phyloP scores from a whole-genome alignment of 1,140 invertebrate genomes.

The Leptinotarsa lineolata region DNA sequence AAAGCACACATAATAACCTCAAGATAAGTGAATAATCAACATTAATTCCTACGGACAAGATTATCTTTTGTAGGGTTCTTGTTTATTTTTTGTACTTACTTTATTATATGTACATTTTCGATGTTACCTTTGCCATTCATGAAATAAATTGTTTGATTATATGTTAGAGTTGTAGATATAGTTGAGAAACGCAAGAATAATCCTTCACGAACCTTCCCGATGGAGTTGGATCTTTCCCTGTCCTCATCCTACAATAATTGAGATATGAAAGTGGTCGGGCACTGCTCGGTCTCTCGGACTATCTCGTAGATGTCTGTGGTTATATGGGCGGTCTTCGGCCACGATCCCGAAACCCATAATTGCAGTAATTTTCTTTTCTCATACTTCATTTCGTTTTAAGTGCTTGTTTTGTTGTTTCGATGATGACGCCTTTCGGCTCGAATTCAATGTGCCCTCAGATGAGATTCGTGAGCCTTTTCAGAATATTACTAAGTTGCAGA shows the following conservation, averaged over 20 bases:
- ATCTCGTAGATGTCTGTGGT: constrained; percentile 45
- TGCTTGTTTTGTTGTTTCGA: constrained; percentile 27
- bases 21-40: too few species aligned
- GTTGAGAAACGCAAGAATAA: too few species aligned
- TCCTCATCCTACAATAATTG: constrained; percentile 38
- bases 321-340: constrained; percentile 51
- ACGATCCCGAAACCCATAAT: constrained; percentile 52
- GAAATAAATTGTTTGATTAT: too few species aligned
- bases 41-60: too few species aligned
- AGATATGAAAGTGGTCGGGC: constrained; percentile 47
- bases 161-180: too few species aligned
- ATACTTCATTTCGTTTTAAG: constrained; percentile 48
- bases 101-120: too few species aligned
- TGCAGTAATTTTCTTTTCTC: constrained; percentile 53
- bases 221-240: not conserved
- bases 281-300: constrained; percentile 29
- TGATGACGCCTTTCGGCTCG: constrained; percentile 41
- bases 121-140: too few species aligned
- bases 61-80: too few species aligned
- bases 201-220: not conserved
- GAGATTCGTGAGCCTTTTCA: constrained; percentile 18
- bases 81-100: too few species aligned
- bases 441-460: constrained; percentile 26
- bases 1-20: too few species aligned
- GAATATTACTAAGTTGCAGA: constrained; percentile 13